These are phyloP conservation scores for Pseudolaguvia tuberculata DNA, from an alignment of 2,113 vertebrate species.

Conservation along the genomic window DNA sequence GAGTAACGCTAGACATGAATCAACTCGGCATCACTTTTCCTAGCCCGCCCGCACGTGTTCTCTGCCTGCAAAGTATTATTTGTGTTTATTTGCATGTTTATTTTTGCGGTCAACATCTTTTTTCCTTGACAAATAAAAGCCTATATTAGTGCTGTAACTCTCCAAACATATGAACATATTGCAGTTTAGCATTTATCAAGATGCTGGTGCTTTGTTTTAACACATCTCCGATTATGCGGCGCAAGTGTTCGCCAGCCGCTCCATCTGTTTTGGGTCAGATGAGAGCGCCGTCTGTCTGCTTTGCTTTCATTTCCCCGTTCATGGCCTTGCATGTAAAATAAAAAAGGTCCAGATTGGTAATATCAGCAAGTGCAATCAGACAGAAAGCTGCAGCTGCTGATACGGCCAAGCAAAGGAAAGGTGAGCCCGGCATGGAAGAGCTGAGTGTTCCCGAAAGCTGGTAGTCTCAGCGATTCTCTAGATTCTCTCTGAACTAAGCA, in stretches of 20 bases:
- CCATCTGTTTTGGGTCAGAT: constrained; percentile 49
- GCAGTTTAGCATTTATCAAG: constrained; percentile 33
- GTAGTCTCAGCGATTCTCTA: constrained; percentile 38
- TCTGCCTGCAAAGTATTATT: constrained; percentile 13
- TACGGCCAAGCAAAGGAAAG: constrained; percentile 8
- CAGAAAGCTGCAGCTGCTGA: constrained; percentile 44
- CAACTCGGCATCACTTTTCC: neutral
- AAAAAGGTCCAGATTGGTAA: constrained; percentile 20
- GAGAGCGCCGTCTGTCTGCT: constrained; percentile 17
- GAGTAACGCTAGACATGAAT: constrained; percentile 1
- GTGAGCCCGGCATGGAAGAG: constrained; percentile 16
- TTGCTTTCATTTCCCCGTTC: constrained; percentile 21
- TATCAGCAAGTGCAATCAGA: constrained; percentile 41
- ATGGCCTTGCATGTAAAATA: constrained; percentile 19
- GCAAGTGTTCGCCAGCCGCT: constrained; percentile 33
- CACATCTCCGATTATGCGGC: constrained; percentile 1
- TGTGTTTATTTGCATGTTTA: constrained; percentile 27
- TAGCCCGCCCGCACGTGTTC: constrained; percentile 3
- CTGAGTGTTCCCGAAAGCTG: constrained; percentile 44
- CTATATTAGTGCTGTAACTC: constrained; percentile 15
- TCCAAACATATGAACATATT: constrained; percentile 30
- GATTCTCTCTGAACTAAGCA: constrained; percentile 39
- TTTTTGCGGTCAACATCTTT: constrained; percentile 3
- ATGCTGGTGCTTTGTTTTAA: constrained; percentile 26
- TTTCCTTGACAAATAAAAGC: constrained; percentile 21